Percentiles rank a stretch among this genome's conserved stretches.
Conservation (phyloP, 2,888 invertebrate species). For the Actias luna region DNA sequence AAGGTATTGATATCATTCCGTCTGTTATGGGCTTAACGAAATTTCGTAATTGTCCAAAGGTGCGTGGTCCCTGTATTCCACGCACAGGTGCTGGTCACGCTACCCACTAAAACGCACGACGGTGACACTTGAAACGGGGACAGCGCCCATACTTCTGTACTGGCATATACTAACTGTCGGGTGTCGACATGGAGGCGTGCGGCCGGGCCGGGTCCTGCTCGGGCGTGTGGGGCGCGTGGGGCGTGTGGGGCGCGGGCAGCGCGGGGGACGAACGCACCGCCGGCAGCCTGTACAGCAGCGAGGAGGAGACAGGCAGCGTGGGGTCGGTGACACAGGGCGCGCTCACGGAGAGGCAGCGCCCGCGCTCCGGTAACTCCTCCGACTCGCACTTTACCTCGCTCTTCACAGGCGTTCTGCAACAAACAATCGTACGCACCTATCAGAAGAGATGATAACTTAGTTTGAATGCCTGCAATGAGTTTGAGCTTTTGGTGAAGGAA, state of each 20-base stretch:
- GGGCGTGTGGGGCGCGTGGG: constrained; percentile 24
- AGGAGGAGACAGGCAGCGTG: constrained; percentile 56
- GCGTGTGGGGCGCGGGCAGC: constrained; percentile 20
- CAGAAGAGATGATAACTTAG: too few relatives aligned
- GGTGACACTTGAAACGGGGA: too few relatives aligned
- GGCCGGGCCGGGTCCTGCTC: constrained; percentile 21
- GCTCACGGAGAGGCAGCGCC: constrained; percentile 37
- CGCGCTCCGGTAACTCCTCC: constrained; percentile 23
- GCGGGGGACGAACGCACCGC: constrained; percentile 24
- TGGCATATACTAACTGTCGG: background rate
- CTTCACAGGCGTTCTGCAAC: constrained; percentile 66
- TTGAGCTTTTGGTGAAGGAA: too few relatives aligned
- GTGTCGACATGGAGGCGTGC: background rate
- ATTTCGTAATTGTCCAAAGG: too few relatives aligned
- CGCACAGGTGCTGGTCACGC: too few relatives aligned
- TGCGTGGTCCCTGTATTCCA: too few relatives aligned
- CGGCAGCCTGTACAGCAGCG: constrained; percentile 22
- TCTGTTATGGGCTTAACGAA: too few relatives aligned
- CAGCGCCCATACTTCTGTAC: too few relatives aligned
- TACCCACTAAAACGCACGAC: too few relatives aligned
- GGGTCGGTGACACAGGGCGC: constrained; percentile 72
- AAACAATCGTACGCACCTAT: background rate
- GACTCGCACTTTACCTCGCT: constrained; percentile 49
- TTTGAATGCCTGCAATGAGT: background rate
- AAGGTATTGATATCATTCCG: too few relatives aligned